Evolutionary conservation across 2,113 vertebrate species (phyloP).

Genomic region (Ivindomyrus marchei): DNA sequence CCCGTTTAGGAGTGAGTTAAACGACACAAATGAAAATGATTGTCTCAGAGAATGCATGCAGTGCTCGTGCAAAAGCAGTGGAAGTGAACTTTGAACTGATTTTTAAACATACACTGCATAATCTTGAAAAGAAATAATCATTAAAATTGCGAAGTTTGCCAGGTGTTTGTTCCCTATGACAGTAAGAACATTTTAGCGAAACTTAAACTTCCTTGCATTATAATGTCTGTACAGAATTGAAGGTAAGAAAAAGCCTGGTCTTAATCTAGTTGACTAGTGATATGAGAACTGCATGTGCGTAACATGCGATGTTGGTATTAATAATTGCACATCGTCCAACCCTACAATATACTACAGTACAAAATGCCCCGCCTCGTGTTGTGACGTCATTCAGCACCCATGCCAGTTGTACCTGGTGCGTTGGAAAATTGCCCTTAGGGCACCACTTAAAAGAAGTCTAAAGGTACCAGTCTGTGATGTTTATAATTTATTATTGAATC

Average conservation of each 20-base stretch:
- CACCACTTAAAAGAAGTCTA: not conserved
- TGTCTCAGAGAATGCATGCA: not conserved
- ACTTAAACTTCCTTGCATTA: not conserved
- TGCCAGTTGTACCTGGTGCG: not conserved
- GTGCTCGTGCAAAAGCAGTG: not conserved
- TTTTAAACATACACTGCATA: not conserved
- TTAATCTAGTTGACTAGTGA: not conserved
- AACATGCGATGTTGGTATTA: not conserved
- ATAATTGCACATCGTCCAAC: not conserved
- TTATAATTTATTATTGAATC: not conserved
- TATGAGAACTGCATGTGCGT: not conserved
- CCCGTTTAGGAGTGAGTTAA: not conserved
- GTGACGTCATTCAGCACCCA: not conserved
- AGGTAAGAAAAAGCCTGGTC: not conserved
- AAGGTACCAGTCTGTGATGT: not conserved
- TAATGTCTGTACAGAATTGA: not conserved
- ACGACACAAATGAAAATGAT: not conserved
- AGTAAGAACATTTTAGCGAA: not conserved
- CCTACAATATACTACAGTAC: not conserved
- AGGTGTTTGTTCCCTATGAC: not conserved
- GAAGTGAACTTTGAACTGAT: not conserved
- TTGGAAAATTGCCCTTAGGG: not conserved
- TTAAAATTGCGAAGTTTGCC: not conserved
- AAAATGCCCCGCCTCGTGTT: not conserved
- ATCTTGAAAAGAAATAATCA: not conserved